phyloP scores from a whole-genome alignment of 2,113 vertebrate species.

The Cyanocitta stelleri region DNA sequence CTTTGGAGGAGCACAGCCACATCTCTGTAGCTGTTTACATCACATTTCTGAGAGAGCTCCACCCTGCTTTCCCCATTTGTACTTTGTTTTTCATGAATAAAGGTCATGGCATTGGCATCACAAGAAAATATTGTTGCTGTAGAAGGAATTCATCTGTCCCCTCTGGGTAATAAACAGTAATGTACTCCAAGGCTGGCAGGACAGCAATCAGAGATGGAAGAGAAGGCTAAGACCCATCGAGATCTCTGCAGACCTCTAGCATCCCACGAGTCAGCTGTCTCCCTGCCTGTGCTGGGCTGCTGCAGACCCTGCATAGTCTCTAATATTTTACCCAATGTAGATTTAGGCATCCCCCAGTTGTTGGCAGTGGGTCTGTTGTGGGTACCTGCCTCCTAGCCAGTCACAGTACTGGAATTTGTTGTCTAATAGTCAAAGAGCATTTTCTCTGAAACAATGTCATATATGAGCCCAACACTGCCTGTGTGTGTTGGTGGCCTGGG shows the following conservation, averaged over 20 bases:
- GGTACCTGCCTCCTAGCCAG: neutral
- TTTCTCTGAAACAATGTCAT: neutral
- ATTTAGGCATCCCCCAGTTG: neutral
- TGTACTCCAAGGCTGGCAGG: neutral
- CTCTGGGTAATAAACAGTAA: conserved; percentile 23
- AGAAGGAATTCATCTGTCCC: conserved; percentile 46
- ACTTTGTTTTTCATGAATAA: conserved; percentile 60
- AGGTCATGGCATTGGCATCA: conserved; percentile 56
- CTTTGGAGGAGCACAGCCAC: neutral
- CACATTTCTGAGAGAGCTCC: conserved; percentile 32
- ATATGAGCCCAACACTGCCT: neutral
- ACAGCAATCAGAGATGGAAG: neutral
- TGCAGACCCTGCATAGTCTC: neutral
- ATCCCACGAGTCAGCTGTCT: neutral
- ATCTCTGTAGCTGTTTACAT: conserved; percentile 30
- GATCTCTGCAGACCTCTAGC: neutral
- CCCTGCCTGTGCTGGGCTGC: neutral
- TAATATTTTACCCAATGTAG: neutral
- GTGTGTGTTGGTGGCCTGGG: neutral
- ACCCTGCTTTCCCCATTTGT: conserved; percentile 52
- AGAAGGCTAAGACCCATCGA: neutral
- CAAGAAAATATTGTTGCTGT: conserved; percentile 34
- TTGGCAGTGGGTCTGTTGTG: neutral
- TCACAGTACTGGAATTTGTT: neutral
- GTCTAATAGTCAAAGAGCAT: neutral